Evolutionary conservation across 2,888 invertebrate genomes (phyloP), one percentile per base, ranked within the genome.

Genomic region (Vanessa cardui): DNA sequence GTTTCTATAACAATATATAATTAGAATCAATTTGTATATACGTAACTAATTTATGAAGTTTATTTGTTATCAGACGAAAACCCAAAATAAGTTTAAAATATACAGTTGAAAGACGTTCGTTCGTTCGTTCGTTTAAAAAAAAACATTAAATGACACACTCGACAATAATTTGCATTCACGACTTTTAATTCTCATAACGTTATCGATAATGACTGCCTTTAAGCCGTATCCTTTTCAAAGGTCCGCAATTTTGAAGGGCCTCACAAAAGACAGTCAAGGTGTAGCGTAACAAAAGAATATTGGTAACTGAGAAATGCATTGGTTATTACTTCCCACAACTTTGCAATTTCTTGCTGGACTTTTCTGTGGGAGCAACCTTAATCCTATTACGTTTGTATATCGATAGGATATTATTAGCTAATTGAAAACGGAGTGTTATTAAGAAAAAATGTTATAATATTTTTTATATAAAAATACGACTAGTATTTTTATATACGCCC

Each of bases 261-360:
- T 66, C 77, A 87, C 87, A 88, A 88, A 81, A 76, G 79, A 56
- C 74, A 74, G 79, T 82, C 85, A 89, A 90, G 89, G 89, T 89
- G 89, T 81, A 76, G 70, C 60, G 68, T 70, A 81, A 86, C 82
- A 84, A 89, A 82, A 79, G 80, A 80, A 79, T 73, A 74, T 73
- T 74, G 74, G 78, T 73, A 78, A 85, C 83, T 87, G 88, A 87
- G 88, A 89, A 88, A 81, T 78, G 74, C 72, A 72, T 74, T 66
- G 72, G 76, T 74, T 74, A 74, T 73, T 74, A 73, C 72, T 86
- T 86, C 86, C 85, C 85, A 85, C 84, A 83, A 80, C 65, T 70
- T 72, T 54, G 72, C 69, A 59, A 66, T 75, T 76, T 75, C 73
- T 78, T 72, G 63, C 50, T 66, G 64, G 68, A 67, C 56, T 33